Conservation (phyloP, 2,113 vertebrate species). For the Gorsachius goisagi region DNA sequence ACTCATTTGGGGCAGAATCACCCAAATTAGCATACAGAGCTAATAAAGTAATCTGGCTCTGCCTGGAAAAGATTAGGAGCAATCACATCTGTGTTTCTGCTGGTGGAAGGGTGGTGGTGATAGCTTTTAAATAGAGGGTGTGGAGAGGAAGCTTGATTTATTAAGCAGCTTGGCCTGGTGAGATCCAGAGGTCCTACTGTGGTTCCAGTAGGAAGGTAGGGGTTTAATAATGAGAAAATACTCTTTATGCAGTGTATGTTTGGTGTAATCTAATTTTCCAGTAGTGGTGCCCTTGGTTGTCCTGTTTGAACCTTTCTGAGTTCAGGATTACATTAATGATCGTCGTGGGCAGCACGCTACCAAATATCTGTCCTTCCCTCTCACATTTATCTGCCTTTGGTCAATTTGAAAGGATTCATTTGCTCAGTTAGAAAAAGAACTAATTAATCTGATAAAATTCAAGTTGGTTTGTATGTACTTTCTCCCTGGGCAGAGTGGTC, state of each 20-base stretch:
- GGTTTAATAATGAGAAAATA: not conserved
- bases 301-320: not conserved
- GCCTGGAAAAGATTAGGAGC: not conserved
- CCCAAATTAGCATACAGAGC: not conserved
- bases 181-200: not conserved
- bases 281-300: not conserved
- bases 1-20: not conserved
- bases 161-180: not conserved
- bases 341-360: fast-evolving
- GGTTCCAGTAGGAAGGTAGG: not conserved
- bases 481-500: not conserved
- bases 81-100: not conserved
- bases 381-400: fast-evolving
- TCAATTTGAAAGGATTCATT: not conserved
- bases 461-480: not conserved
- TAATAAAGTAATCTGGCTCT: not conserved
- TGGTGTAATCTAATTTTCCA: not conserved
- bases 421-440: not conserved
- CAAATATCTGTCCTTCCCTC: not conserved
- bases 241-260: not conserved
- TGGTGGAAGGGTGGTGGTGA: not conserved
- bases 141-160: not conserved
- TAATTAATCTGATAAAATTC: not conserved
- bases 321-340: not conserved
- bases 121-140: not conserved